Base-by-base conservation (phyloP, 2,113 vertebrate genomes). In the Numida meleagris region DNA sequence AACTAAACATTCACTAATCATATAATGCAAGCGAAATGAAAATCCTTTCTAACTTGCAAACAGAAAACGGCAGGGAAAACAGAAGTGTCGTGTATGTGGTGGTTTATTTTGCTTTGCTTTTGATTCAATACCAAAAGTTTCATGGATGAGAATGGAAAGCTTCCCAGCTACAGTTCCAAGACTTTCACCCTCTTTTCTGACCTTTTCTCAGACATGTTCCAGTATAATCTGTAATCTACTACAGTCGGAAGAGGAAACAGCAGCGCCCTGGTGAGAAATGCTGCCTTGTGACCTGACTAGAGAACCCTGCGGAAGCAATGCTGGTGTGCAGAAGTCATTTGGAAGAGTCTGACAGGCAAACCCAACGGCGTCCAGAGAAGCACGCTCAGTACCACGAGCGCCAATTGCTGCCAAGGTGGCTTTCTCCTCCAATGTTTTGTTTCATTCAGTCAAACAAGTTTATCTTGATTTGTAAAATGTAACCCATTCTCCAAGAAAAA, bases 231-330 rank as follows among this genome's bases (percentile, higher is more conserved):
- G 97, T 96, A 98, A 98, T 98, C 97, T 97, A 78, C 95, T 95
- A 88, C 70, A 97, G 97, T 97, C 94, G 97, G 98, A 98, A 98
- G 97, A 97, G 98, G 98, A 98, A 98, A 96, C 95, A 97, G 95
- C 95, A 96, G 96, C 48, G 67, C 97, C 98, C 97, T 98, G 94
- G 96, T 98, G 98, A 97, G 98, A 98, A 98, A 97, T n/a, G 88
- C 94, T 93, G 98, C 96, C 97, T 97, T 97, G 96, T 97, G 97
- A 98, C 98, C 97, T 80, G 73, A 88, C 68, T 9, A 79, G 66
- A 82, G 95, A 89, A 82, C 83, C 59, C 82, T 68, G 94, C 62
- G 83, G 97, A 98, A 98, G 97, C 97, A 90, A 88, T 63, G 95
- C 96, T 95, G 96, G 96, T 94, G 97, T 90, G 3, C 70, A 3